A percentile compares a stretch with the other conserved stretches of the same genome.
phyloP scores from a whole-genome alignment of 2,888 invertebrate genomes.

The Chrysopilus asiliformis region DNA sequence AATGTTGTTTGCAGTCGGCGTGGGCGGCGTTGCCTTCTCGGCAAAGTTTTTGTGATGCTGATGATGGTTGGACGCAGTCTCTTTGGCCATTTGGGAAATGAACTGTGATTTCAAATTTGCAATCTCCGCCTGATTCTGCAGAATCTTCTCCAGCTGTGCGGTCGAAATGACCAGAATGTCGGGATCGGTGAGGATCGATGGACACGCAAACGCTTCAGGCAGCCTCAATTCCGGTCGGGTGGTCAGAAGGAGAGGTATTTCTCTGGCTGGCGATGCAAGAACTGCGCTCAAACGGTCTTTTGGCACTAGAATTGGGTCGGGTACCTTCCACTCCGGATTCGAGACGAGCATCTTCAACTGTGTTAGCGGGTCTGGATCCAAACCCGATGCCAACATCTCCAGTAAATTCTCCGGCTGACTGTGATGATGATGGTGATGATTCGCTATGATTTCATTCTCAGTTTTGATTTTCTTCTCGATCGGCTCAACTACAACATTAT shows the following conservation, averaged over 20 bases:
- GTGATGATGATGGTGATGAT: too few relatives aligned
- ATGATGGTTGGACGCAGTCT: constrained; percentile 12
- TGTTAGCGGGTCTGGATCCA: constrained; percentile 50
- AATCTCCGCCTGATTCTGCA: constrained; percentile 40
- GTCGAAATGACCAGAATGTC: constrained; percentile 65
- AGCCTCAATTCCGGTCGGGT: constrained; percentile 58
- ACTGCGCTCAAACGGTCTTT: constrained; percentile 59
- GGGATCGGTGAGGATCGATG: constrained; percentile 59
- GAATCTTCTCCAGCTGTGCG: constrained; percentile 53
- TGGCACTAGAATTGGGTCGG: constrained; percentile 70
- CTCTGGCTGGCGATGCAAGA: constrained; percentile 55
- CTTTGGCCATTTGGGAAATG: constrained; percentile 19
- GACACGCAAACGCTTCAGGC: constrained; percentile 59
- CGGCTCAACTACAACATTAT: constrained; percentile 30
- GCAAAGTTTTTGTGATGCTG: constrained; percentile 9
- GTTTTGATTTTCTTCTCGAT: constrained; percentile 40
- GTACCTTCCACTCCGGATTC: constrained; percentile 55
- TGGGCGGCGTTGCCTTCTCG: constrained; percentile 8
- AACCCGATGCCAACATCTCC: constrained; percentile 35
- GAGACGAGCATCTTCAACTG: constrained; percentile 56
- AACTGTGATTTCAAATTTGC: constrained; percentile 24
- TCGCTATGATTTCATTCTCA: too few relatives aligned
- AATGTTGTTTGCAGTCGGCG: constrained; percentile 2
- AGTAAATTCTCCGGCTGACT: constrained; percentile 28
- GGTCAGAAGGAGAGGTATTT: constrained; percentile 60